Conservation (phyloP, 2,888 invertebrate species). For the Stenotaenia linearis region DNA sequence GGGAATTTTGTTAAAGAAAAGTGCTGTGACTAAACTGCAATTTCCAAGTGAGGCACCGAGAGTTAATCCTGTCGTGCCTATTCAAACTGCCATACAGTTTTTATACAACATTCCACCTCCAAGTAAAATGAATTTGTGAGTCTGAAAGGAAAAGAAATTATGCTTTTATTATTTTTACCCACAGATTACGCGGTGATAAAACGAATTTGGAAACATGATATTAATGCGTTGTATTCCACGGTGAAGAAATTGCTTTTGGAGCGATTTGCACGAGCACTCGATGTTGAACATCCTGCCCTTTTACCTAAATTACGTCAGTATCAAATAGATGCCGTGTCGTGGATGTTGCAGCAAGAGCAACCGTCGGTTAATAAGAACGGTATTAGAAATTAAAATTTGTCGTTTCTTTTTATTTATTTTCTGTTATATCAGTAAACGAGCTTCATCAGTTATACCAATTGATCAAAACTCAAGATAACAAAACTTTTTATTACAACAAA, state of each 20-base stretch:
- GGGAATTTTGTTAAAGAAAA: background rate
- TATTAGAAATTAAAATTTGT: too few relatives aligned
- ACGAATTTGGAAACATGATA: conserved; percentile 42
- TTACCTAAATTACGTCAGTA: conserved; percentile 58
- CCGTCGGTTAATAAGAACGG: background rate
- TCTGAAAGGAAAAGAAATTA: background rate
- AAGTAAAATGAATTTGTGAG: background rate
- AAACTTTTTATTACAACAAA: conserved; percentile 49
- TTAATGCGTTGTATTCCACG: conserved; percentile 43
- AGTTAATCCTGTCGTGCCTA: background rate
- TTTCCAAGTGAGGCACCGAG: background rate
- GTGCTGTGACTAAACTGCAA: background rate
- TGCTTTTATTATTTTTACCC: background rate
- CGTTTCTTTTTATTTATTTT: too few relatives aligned
- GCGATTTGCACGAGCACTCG: background rate
- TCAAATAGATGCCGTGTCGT: conserved; percentile 60
- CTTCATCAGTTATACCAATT: conserved; percentile 43
- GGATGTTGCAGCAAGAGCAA: conserved; percentile 62
- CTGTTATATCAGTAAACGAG: background rate
- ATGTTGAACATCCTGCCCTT: conserved; percentile 49
- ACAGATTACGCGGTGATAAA: background rate
- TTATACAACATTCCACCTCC: background rate
- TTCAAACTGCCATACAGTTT: background rate
- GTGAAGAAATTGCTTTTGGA: conserved; percentile 38
- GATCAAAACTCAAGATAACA: conserved; percentile 43